Percentiles rank a stretch among this genome's conserved stretches.
These are phyloP conservation scores for Callocephalon fimbriatum DNA, from an alignment of 2,113 vertebrate species.

Conservation along the genomic window DNA sequence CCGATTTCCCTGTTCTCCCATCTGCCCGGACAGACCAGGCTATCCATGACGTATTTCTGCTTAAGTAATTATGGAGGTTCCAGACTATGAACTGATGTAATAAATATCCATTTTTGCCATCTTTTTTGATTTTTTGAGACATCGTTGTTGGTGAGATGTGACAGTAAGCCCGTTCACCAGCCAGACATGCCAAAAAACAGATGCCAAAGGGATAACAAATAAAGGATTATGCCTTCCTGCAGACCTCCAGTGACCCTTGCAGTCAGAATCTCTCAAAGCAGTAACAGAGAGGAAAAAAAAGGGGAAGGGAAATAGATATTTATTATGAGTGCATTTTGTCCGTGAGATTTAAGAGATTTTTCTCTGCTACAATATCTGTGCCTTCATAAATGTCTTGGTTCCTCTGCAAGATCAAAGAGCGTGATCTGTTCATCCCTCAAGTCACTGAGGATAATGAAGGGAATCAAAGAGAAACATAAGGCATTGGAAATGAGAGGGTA, in stretches of 20 bases:
- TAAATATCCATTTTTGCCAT: background rate
- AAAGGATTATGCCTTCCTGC: background rate
- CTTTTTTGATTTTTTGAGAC: background rate
- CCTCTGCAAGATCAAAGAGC: background rate
- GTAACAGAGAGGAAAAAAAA: background rate
- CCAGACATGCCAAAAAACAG: background rate
- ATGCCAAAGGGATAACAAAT: background rate
- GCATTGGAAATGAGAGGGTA: background rate
- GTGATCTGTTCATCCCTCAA: background rate
- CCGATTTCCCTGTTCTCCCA: background rate
- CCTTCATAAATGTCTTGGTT: background rate
- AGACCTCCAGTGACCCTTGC: background rate
- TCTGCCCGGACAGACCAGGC: background rate
- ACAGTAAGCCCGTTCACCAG: background rate
- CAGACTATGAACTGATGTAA: background rate
- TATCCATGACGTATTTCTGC: background rate
- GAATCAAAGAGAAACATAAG: background rate
- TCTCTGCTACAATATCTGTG: background rate
- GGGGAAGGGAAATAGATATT: fast-evolving
- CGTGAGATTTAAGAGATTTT: background rate
- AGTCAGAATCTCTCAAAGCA: background rate
- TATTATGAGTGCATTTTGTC: background rate
- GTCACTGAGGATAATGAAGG: background rate
- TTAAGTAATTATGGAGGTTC: background rate
- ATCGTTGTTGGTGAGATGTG: background rate